These are phyloP conservation scores for Sinella curviseta DNA, from an alignment of 1,140 invertebrate species.

Conservation along the genomic window DNA sequence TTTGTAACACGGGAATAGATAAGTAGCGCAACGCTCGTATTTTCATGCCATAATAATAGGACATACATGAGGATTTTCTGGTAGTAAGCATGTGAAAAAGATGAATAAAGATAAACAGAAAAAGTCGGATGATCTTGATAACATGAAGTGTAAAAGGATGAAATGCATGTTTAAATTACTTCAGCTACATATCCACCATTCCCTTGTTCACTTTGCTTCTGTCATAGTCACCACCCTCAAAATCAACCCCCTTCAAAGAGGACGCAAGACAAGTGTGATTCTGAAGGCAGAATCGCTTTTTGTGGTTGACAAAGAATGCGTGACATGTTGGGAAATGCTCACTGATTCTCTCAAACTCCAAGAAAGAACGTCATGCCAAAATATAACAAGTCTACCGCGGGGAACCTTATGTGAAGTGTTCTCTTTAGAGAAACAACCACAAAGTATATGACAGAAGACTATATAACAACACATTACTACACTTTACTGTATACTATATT, in stretches of 20 bases:
- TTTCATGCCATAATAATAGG: too few relatives aligned
- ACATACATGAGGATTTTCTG: too few relatives aligned
- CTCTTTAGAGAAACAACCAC: too few relatives aligned
- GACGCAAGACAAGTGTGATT: slow-evolving; percentile 6
- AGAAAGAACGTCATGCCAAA: background rate
- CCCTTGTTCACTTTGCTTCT: background rate
- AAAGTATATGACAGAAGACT: background rate
- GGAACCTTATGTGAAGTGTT: too few relatives aligned
- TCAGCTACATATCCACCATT: too few relatives aligned
- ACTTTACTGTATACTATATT: background rate
- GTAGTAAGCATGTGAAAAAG: too few relatives aligned
- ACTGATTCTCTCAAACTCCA: background rate
- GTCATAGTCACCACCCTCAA: slow-evolving; percentile 3
- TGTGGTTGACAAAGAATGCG: slow-evolving; percentile 40
- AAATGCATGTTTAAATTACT: too few relatives aligned
- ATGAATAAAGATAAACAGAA: too few relatives aligned
- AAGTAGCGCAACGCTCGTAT: too few relatives aligned
- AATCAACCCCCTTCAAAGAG: background rate
- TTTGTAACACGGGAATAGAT: too few relatives aligned
- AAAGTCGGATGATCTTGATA: too few relatives aligned
- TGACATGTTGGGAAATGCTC: slow-evolving; percentile 29
- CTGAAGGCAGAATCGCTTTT: slow-evolving; percentile 23
- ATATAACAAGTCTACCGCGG: background rate
- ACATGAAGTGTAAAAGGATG: too few relatives aligned
- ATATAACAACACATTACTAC: background rate